These are phyloP conservation scores for Drosophila watanabei DNA, from an alignment of 1,140 invertebrate species.

Conservation along the genomic window DNA sequence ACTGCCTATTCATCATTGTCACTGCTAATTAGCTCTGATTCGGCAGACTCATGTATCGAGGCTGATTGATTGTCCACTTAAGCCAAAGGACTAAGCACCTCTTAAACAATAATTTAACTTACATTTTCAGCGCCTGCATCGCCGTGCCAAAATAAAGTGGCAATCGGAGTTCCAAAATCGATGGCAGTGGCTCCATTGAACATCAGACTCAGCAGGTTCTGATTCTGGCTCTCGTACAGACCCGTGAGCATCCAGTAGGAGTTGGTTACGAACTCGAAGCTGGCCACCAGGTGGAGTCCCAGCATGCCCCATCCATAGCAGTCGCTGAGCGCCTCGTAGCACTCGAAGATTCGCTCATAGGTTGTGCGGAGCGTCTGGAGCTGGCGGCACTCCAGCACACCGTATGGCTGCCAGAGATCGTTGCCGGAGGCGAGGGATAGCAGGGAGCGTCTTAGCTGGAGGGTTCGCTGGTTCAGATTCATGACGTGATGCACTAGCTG, in stretches of 20 bases:
- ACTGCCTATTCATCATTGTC: constrained; percentile 58
- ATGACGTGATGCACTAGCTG: constrained; percentile 66
- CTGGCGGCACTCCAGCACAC: constrained; percentile 49
- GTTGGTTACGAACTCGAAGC: constrained; percentile 72
- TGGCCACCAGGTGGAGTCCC: constrained; percentile 54
- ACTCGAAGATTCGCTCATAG: constrained; percentile 72
- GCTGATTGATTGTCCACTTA: constrained; percentile 22
- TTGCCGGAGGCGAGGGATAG: constrained; percentile 49
- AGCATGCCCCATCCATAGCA: constrained; percentile 78
- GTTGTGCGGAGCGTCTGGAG: constrained; percentile 59
- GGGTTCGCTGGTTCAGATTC: constrained; percentile 54
- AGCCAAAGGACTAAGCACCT: too few relatives aligned
- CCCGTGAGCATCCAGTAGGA: constrained; percentile 67
- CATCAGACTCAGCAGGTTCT: constrained; percentile 12
- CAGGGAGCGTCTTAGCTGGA: constrained; percentile 42
- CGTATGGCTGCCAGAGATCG: constrained; percentile 72
- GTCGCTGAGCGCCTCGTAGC: constrained; percentile 60
- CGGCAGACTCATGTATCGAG: not conserved
- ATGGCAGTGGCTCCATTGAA: constrained; percentile 66
- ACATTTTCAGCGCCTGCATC: constrained; percentile 68
- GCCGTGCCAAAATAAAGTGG: constrained; percentile 63
- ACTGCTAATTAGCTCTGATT: constrained; percentile 21
- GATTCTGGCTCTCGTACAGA: constrained; percentile 11
- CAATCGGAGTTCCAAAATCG: constrained; percentile 49
- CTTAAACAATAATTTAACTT: constrained; percentile 38